Evolutionary conservation across 2,888 invertebrate species (phyloP), one percentile per base, ranked within the genome.

Genomic region (Allacma fusca): DNA sequence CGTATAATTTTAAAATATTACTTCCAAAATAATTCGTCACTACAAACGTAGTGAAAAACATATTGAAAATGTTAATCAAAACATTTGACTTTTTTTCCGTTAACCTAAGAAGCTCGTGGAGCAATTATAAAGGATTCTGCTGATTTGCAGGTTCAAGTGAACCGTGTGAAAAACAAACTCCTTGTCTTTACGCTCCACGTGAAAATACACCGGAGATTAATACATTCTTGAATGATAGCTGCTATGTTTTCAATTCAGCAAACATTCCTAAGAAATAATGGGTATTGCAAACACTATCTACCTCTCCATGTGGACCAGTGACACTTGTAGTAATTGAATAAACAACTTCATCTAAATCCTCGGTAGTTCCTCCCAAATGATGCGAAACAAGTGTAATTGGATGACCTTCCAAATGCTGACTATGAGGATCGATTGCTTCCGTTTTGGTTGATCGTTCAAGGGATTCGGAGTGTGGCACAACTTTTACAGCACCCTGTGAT

Each of bases 311-410:
- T 24, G 43, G 44, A 2, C 65, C 64, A 23, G 80, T 62, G 28
- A 81, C 78, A 43, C 80, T 80, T 5, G 80, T 75, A 50, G 50
- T 50, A 24, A 82, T 82, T 0, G 80, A 82, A 70, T 82, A 82
- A 0, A 82, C 82, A 13, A 82, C 80, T 71, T 80, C 80, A 44
- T 77, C 80, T 34, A 80, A 26, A 21, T 77, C 79, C 19, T 77
- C 70, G 0, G 65, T 70, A 26, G 65, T 24, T 40, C 69, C 75
- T 12, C 34, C 43, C 13, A 70, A 59, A 43, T 76, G 77, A 29
- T 75, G 65, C 0, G 78, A 75, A 13, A 81, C 64, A 23, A 81
- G 67, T 9, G 81, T 76, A 9, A 81, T 72, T 0, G 81, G 81
- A 57, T 81, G 81, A 29, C 69, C 44, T 44, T 65, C 62, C 21